Conservation (phyloP, 2,888 invertebrate species). For the Pseudococcus longispinus region DNA sequence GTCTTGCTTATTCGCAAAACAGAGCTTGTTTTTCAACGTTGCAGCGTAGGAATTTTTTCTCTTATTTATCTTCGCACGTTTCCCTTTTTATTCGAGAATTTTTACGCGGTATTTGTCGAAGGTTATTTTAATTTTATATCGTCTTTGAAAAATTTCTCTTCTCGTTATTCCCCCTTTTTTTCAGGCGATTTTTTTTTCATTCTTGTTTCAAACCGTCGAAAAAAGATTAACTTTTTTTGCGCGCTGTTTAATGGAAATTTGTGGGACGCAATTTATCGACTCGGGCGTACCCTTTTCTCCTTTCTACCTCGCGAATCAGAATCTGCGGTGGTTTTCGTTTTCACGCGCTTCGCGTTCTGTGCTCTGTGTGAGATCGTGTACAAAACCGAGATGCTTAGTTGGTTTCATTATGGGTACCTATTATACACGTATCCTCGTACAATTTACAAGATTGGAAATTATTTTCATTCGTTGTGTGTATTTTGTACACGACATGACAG, state of each 20-base stretch:
- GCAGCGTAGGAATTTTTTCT: background rate
- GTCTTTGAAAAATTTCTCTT: background rate
- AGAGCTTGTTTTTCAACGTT: background rate
- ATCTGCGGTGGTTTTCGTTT: background rate
- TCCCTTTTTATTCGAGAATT: background rate
- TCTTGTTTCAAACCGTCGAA: background rate
- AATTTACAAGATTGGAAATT: background rate
- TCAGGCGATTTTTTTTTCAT: background rate
- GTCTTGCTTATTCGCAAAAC: background rate
- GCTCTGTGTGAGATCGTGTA: background rate
- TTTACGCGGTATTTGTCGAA: slow-evolving; percentile 10
- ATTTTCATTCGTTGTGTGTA: background rate
- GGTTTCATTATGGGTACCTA: background rate
- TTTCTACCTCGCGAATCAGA: background rate
- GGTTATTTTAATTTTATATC: slow-evolving; percentile 10
- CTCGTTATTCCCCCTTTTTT: background rate
- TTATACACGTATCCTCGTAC: background rate
- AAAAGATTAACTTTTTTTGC: background rate
- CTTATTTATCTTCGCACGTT: background rate
- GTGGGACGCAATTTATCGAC: slow-evolving; percentile 11
- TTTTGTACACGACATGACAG: background rate
- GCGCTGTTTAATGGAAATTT: background rate
- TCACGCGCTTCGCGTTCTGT: background rate
- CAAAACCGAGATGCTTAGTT: background rate
- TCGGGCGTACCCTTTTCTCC: background rate